A percentile compares a stretch with the other conserved stretches of the same genome.
Conservation (phyloP, 1,140 invertebrate species). For the Ctenoplectra terminalis region DNA sequence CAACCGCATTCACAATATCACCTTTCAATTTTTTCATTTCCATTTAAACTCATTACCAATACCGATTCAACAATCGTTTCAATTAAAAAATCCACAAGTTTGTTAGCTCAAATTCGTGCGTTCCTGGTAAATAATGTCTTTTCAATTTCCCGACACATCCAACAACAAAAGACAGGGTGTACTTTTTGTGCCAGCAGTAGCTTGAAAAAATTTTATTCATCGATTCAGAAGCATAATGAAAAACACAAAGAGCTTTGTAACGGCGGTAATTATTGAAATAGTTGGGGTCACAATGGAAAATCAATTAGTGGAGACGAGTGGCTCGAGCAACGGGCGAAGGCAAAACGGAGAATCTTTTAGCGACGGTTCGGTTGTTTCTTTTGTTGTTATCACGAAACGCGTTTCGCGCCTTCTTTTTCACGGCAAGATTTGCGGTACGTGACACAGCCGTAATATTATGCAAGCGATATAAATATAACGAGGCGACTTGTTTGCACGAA, state of each 20-base stretch:
- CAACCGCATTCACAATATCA: neutral
- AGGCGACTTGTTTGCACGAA: slow-evolving; percentile 3
- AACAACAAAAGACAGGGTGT: neutral
- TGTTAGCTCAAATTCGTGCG: neutral
- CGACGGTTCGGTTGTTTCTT: neutral
- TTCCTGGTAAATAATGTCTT: neutral
- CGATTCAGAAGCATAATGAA: neutral
- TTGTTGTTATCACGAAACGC: neutral
- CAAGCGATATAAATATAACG: slow-evolving; percentile 13
- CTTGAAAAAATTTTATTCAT: neutral
- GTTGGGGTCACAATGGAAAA: slow-evolving; percentile 4
- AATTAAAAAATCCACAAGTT: neutral
- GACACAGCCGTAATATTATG: neutral
- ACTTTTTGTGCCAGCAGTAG: neutral
- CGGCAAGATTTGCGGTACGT: neutral
- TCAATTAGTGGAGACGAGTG: slow-evolving; percentile 9
- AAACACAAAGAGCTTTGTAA: neutral
- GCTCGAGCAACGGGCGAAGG: neutral
- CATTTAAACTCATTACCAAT: neutral
- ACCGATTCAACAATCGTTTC: neutral
- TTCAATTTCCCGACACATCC: neutral
- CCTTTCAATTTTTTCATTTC: neutral
- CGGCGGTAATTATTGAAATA: slow-evolving; percentile 10
- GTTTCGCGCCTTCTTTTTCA: neutral
- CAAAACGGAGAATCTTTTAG: neutral